A percentile compares a stretch with the other conserved stretches of the same genome.
Evolutionary conservation across 2,113 vertebrate genomes (phyloP).

Genomic region (Oophaga pumilio): DNA sequence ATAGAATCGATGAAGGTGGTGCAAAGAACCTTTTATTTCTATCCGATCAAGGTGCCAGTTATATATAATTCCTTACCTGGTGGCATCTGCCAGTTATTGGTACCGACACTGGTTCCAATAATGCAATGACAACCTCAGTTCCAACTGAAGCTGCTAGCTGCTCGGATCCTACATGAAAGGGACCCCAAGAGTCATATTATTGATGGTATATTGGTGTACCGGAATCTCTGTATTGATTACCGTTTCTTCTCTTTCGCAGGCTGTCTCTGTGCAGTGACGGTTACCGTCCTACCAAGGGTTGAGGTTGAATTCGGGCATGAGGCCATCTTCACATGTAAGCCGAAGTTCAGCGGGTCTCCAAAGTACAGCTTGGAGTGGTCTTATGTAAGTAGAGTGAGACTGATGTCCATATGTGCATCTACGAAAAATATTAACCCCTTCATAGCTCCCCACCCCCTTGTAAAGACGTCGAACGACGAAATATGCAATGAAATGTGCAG

Average conservation of each 20-base stretch:
- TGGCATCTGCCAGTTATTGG: not conserved
- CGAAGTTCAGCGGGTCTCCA: slow-evolving; percentile 2
- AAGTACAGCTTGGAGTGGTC: slow-evolving; percentile 46
- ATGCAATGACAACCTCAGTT: not conserved
- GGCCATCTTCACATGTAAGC: slow-evolving; percentile 12
- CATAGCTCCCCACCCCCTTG: not conserved
- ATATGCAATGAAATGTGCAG: too few species aligned
- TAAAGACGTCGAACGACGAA: too few species aligned
- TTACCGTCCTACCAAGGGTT: slow-evolving; percentile 8
- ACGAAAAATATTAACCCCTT: not conserved
- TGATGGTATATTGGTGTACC: not conserved
- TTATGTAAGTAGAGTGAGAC: slow-evolving; percentile 19
- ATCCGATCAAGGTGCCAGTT: not conserved
- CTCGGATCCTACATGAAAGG: not conserved
- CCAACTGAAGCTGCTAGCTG: not conserved
- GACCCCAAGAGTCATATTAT: not conserved
- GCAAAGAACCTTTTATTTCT: not conserved
- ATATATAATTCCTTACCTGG: not conserved
- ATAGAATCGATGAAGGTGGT: not conserved
- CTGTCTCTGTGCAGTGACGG: slow-evolving; percentile 42
- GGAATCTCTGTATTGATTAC: not conserved
- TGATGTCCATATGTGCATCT: not conserved
- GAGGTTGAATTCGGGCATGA: slow-evolving; percentile 11
- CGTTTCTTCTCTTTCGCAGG: slow-evolving; percentile 19
- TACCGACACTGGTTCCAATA: not conserved